A percentile compares a stretch with the other conserved stretches of the same genome.
phyloP scores from a whole-genome alignment of 2,113 vertebrate genomes.

The Pelecanus crispus region DNA sequence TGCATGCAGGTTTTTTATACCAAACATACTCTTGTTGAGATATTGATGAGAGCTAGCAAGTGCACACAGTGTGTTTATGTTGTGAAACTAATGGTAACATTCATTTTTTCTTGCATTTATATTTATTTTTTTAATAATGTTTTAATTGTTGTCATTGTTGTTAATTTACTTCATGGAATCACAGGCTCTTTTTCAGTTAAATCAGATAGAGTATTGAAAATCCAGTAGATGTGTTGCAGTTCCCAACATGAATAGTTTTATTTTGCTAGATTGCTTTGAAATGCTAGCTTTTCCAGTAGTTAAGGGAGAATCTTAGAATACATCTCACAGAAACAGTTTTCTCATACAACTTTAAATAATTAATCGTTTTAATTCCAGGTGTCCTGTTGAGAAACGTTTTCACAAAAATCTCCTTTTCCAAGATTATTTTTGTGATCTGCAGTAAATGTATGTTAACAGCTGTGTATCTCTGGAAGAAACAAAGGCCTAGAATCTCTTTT shows the following conservation, averaged over 20 bases:
- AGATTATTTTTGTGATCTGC: background rate
- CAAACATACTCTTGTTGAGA: background rate
- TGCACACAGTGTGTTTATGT: background rate
- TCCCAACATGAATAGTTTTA: background rate
- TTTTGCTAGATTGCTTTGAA: background rate
- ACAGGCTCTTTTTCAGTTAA: background rate
- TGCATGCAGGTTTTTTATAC: background rate
- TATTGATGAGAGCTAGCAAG: background rate
- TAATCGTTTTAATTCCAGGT: background rate
- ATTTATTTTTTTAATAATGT: background rate
- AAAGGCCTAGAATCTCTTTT: background rate
- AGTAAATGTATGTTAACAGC: background rate
- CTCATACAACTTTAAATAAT: background rate
- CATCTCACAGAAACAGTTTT: background rate
- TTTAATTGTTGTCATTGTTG: accelerated
- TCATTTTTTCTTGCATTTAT: background rate
- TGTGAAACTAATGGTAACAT: background rate
- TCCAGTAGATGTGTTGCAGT: background rate
- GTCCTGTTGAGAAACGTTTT: background rate
- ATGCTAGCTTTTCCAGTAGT: background rate
- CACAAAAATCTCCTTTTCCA: background rate
- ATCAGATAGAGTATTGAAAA: background rate
- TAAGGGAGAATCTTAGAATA: background rate
- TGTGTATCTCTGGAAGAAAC: background rate
- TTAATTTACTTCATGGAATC: background rate